phyloP scores from a whole-genome alignment of 2,888 invertebrate genomes.

The Cyaniris semiargus region DNA sequence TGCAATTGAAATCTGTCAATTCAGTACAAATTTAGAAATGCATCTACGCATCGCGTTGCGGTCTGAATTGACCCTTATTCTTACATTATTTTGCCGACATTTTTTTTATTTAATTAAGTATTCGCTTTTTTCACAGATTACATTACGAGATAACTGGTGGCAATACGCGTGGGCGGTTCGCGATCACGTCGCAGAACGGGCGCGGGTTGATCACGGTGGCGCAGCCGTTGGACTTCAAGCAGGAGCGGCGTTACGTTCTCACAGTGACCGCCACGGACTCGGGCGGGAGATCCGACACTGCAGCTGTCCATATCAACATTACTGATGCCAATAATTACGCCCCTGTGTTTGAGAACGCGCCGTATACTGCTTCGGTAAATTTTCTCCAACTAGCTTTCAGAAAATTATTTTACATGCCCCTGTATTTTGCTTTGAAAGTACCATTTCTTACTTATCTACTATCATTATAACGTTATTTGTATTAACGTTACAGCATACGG shows the following conservation, averaged over 20 bases:
- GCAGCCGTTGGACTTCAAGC: slow-evolving; percentile 95
- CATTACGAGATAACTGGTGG: slow-evolving; percentile 93
- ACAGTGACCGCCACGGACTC: slow-evolving; percentile 94
- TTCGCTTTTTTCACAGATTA: slow-evolving; percentile 61
- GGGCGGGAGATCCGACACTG: slow-evolving; percentile 92
- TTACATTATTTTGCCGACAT: no score
- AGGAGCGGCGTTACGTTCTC: slow-evolving; percentile 92
- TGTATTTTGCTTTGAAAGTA: no score
- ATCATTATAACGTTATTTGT: no score
- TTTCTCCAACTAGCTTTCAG: not conserved
- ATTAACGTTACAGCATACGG: no score
- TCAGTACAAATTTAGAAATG: no score
- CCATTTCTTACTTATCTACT: no score
- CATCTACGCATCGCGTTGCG: no score
- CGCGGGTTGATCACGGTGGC: slow-evolving; percentile 92
- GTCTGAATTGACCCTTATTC: no score
- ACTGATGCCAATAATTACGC: slow-evolving; percentile 97
- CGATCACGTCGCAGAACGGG: slow-evolving; percentile 94
- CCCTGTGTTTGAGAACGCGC: slow-evolving; percentile 95
- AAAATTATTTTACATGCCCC: no score
- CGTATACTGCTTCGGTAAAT: slow-evolving; percentile 89
- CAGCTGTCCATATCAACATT: slow-evolving; percentile 94
- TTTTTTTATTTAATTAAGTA: no score
- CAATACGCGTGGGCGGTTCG: slow-evolving; percentile 91
- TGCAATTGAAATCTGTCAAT: no score